phyloP scores from a whole-genome alignment of 2,797 vertebrate genomes.

The Mormyrops boulengeri region DNA sequence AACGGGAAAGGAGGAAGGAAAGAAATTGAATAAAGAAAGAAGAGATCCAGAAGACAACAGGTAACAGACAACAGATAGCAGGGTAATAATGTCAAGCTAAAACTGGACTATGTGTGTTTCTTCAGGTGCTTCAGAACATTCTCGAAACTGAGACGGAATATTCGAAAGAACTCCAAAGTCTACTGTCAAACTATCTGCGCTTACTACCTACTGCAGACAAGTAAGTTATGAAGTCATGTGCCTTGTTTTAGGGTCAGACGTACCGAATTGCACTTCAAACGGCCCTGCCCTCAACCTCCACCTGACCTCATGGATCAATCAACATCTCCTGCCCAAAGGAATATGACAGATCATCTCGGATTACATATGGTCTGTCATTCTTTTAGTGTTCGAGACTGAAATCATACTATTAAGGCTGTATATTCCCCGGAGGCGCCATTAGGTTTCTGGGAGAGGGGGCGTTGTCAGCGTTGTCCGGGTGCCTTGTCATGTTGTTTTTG shows the following conservation, averaged over 20 bases:
- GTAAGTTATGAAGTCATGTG: conserved; percentile 50
- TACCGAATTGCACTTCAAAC: background rate
- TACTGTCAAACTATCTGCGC: conserved; percentile 82
- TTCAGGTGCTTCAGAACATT: conserved; percentile 94
- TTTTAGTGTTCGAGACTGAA: background rate
- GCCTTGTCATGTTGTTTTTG: conserved; percentile 4
- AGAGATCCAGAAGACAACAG: too few species aligned
- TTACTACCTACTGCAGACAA: conserved; percentile 86
- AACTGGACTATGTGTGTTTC: background rate
- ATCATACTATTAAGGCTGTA: background rate
- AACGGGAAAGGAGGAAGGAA: too few species aligned
- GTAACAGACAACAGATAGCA: too few species aligned
- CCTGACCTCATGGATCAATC: background rate
- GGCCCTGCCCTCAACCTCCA: background rate
- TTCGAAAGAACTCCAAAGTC: conserved; percentile 86
- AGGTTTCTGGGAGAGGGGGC: background rate
- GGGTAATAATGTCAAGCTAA: background rate
- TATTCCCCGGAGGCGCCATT: background rate
- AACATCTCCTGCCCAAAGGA: background rate
- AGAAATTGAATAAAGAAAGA: too few species aligned
- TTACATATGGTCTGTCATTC: background rate
- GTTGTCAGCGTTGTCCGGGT: background rate
- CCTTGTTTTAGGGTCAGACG: background rate
- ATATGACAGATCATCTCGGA: background rate
- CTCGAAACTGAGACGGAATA: conserved; percentile 92